A percentile compares a stretch with the other conserved stretches of the same genome.
Evolutionary conservation across 2,113 vertebrate species (phyloP).

Genomic region (Gymnarchus niloticus): DNA sequence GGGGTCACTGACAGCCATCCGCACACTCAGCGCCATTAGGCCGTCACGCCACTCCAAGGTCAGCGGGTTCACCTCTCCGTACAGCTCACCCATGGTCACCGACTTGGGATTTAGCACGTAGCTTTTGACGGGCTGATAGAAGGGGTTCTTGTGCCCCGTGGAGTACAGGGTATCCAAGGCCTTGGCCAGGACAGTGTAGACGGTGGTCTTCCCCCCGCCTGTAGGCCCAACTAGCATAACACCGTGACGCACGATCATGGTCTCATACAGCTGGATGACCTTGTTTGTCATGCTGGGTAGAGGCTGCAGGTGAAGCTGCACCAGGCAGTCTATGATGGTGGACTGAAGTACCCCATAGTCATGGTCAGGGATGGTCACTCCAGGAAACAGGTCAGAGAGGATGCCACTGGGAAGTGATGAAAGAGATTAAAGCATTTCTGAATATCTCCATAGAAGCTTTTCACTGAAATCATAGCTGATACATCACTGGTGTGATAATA

Average conservation of each 20-base stretch:
- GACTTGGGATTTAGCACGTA: slow-evolving; percentile 81
- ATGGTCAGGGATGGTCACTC: slow-evolving; percentile 74
- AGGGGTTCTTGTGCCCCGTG: slow-evolving; percentile 54
- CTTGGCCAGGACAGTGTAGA: slow-evolving; percentile 70
- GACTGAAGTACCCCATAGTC: slow-evolving; percentile 76
- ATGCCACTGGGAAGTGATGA: slow-evolving; percentile 63
- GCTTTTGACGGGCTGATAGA: slow-evolving; percentile 72
- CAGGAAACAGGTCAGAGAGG: slow-evolving; percentile 81
- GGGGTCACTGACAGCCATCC: slow-evolving; percentile 66
- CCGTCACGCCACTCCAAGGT: slow-evolving; percentile 85
- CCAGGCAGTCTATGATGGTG: slow-evolving; percentile 67
- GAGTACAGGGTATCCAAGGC: slow-evolving; percentile 60
- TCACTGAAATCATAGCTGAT: neutral
- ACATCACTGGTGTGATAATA: neutral
- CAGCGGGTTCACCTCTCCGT: slow-evolving; percentile 74
- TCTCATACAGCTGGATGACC: slow-evolving; percentile 82
- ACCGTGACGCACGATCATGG: slow-evolving; percentile 81
- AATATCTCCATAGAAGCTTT: neutral
- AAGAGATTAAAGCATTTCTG: neutral
- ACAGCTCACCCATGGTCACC: slow-evolving; percentile 82
- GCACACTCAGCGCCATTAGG: slow-evolving; percentile 77
- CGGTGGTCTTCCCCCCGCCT: slow-evolving; percentile 77
- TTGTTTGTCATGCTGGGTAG: slow-evolving; percentile 69
- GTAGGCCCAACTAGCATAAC: slow-evolving; percentile 84
- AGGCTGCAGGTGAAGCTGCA: slow-evolving; percentile 64